Evolutionary conservation across 1,140 invertebrate genomes (phyloP).

Genomic region (Alviniconcha marisindica): DNA sequence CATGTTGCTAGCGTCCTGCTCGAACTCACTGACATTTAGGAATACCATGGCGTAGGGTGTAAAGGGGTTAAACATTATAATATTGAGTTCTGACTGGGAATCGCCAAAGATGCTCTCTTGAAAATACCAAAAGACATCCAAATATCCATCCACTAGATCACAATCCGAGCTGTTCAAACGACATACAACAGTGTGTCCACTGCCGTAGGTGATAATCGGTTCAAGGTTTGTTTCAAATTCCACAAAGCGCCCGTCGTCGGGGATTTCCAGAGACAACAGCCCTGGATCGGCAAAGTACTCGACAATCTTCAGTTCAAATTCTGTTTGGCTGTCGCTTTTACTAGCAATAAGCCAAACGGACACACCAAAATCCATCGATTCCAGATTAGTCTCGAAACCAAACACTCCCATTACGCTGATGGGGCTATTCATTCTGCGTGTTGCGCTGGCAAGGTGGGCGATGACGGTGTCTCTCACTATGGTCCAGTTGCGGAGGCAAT

Average conservation of each 20-base stretch:
- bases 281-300: neutral
- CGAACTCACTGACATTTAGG: slow-evolving; percentile 5
- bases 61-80: neutral
- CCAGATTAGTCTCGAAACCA: neutral
- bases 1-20: neutral
- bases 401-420: neutral
- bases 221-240: neutral
- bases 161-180: too few relatives aligned
- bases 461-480: neutral
- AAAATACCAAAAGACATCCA: too few relatives aligned
- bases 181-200: too few relatives aligned
- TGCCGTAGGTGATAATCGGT: too few relatives aligned
- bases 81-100: too few relatives aligned
- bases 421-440: neutral
- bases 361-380: neutral
- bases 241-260: neutral
- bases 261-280: neutral
- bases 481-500: neutral
- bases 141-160: too few relatives aligned
- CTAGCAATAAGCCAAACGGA: neutral
- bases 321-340: neutral
- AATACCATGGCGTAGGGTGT: neutral
- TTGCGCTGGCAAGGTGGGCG: neutral
- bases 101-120: too few relatives aligned
- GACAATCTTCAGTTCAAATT: neutral